Conservation (phyloP, 2,113 vertebrate genomes). For the Muntiacus muntjak region DNA sequence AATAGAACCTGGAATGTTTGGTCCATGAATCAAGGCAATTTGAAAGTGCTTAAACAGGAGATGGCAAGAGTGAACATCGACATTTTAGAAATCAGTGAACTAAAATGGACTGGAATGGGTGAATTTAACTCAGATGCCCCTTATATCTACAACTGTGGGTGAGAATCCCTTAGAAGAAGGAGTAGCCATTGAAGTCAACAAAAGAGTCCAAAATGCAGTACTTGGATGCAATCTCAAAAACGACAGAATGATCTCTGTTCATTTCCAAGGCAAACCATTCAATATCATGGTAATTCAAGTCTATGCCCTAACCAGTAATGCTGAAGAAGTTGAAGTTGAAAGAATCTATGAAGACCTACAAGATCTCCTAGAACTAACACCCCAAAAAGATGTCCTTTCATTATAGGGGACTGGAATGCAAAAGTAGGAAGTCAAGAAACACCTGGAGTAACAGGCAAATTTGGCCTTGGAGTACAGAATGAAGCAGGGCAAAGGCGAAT, state of each 20-base stretch:
- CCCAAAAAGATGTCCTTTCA: background rate
- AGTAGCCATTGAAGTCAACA: background rate
- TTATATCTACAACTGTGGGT: background rate
- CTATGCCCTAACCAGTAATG: background rate
- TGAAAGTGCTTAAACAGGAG: background rate
- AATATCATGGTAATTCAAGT: background rate
- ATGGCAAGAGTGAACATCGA: background rate
- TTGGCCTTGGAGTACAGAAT: background rate
- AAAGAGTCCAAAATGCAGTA: background rate
- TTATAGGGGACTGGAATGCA: background rate
- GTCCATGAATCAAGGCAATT: background rate
- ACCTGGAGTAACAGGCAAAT: background rate
- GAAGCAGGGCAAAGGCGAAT: background rate
- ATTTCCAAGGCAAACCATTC: background rate
- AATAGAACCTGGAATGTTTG: background rate
- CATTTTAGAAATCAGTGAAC: background rate
- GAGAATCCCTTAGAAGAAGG: background rate
- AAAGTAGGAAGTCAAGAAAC: background rate
- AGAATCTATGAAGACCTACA: fast-evolving
- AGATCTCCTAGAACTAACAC: background rate
- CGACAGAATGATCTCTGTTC: background rate
- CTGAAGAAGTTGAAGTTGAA: background rate
- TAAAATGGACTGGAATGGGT: background rate
- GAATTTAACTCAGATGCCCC: background rate
- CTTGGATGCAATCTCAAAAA: background rate